phyloP scores from a whole-genome alignment of 2,113 vertebrate genomes.

The Piprites chloris region DNA sequence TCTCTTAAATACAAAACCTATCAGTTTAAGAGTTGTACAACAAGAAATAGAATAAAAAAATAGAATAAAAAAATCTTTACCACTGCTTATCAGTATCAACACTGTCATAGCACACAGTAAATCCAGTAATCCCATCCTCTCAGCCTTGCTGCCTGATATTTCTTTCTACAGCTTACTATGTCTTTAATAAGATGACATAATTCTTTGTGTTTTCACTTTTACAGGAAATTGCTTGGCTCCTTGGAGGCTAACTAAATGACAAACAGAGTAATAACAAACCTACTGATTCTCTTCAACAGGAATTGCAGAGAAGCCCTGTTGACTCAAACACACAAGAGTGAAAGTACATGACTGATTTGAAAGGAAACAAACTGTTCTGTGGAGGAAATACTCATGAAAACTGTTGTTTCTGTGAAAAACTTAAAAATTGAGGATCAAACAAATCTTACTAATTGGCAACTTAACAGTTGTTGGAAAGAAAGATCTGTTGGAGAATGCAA shows the following conservation, averaged over 20 bases:
- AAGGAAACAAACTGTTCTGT: background rate
- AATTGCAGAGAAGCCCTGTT: background rate
- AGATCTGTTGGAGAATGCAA: background rate
- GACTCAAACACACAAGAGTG: background rate
- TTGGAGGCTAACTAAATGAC: background rate
- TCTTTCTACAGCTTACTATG: background rate
- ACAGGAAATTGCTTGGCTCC: constrained; percentile 29
- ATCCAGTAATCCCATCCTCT: background rate
- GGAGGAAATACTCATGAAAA: background rate
- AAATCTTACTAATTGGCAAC: background rate
- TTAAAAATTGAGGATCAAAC: background rate
- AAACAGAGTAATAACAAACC: constrained; percentile 30
- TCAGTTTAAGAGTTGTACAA: background rate
- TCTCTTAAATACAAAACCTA: background rate
- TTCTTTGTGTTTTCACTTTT: constrained; percentile 24
- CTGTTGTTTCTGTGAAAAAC: background rate
- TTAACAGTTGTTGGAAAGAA: background rate
- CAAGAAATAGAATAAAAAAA: background rate
- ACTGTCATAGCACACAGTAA: background rate
- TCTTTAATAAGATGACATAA: constrained; percentile 18
- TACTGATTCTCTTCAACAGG: background rate
- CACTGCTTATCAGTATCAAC: background rate
- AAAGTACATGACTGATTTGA: background rate
- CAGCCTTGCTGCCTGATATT: background rate
- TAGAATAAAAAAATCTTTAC: background rate